Evolutionary conservation across 2,113 vertebrate genomes (phyloP).

Genomic region (Gallinago media): DNA sequence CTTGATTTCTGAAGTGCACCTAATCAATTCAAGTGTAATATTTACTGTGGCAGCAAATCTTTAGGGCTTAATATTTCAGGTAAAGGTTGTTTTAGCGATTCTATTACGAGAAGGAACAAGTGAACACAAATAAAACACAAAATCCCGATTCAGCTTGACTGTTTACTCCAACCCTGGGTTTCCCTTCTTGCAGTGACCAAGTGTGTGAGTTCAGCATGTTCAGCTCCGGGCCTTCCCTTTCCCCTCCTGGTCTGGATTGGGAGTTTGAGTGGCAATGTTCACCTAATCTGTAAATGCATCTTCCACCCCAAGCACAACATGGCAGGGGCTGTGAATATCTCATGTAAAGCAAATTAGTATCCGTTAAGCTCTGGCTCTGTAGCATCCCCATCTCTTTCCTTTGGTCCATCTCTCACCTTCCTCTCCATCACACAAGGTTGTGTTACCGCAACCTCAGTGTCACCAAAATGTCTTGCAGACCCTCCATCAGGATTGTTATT

Average conservation of each 20-base stretch:
- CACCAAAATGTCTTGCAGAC: fast-evolving
- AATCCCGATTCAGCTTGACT: background rate
- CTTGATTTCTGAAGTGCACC: conserved; percentile 41
- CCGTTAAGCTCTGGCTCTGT: background rate
- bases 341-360: background rate
- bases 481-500: fast-evolving
- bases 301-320: background rate
- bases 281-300: background rate
- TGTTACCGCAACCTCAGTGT: background rate
- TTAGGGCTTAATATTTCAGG: conserved; percentile 18
- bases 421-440: background rate
- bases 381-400: background rate
- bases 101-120: background rate
- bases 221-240: background rate
- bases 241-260: background rate
- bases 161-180: background rate
- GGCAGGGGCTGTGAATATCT: background rate
- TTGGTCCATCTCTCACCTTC: background rate
- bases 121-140: background rate
- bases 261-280: background rate
- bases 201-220: fast-evolving
- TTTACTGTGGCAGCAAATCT: conserved; percentile 29
- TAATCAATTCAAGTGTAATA: conserved; percentile 57
- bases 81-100: background rate
- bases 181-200: background rate